phyloP scores from a whole-genome alignment of 2,888 invertebrate genomes.

The Drosophila picticornis region DNA sequence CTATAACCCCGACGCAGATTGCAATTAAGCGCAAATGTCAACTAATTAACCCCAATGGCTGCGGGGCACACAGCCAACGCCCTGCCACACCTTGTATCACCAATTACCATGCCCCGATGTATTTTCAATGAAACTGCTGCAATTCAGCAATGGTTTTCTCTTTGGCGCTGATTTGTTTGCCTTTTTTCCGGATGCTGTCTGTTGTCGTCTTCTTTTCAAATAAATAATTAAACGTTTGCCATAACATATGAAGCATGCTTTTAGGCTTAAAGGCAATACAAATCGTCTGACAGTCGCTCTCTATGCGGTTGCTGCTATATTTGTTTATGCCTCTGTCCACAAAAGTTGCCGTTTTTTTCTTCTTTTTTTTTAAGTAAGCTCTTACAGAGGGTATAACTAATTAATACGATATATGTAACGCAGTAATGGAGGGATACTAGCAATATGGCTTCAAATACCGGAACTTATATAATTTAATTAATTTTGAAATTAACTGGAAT shows the following conservation, averaged over 20 bases:
- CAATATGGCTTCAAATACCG: neutral
- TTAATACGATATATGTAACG: neutral
- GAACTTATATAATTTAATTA: neutral
- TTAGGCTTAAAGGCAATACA: constrained; percentile 73
- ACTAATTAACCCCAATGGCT: constrained; percentile 81
- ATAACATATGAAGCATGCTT: constrained; percentile 82
- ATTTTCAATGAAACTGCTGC: constrained; percentile 50
- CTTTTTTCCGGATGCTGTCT: constrained; percentile 19
- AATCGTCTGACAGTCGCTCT: constrained; percentile 47
- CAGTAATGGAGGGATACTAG: neutral
- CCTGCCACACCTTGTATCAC: neutral
- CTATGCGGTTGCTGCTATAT: constrained; percentile 49
- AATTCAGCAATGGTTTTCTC: constrained; percentile 36
- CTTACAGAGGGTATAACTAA: neutral
- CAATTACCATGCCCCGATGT: constrained; percentile 7
- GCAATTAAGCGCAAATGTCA: constrained; percentile 83
- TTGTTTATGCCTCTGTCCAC: constrained; percentile 2
- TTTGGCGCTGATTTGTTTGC: constrained; percentile 24
- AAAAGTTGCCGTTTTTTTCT: neutral
- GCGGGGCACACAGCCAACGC: constrained; percentile 16
- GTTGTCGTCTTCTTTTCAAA: constrained; percentile 70
- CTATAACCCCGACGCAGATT: constrained; percentile 53
- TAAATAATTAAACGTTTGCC: constrained; percentile 84
- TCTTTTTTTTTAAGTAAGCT: constrained; percentile 5
- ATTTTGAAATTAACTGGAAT: neutral